Evolutionary conservation across 2,113 vertebrate species (phyloP).

Genomic region (Campylomormyrus tamandua): DNA sequence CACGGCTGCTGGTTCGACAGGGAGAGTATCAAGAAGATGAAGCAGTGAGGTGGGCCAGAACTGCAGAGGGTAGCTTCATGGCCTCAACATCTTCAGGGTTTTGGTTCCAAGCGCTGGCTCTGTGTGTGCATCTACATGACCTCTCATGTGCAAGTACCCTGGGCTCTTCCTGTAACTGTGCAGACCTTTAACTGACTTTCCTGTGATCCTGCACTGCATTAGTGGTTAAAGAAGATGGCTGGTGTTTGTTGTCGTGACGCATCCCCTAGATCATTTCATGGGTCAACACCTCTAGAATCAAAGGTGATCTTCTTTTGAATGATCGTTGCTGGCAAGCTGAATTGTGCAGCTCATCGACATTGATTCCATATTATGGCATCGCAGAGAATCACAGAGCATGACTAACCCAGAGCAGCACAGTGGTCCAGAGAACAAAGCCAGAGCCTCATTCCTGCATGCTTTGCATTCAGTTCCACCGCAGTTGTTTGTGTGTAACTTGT

Average conservation of each 20-base stretch:
- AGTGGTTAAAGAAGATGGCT: too few species aligned
- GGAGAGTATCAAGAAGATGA: neutral
- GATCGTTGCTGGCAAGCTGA: neutral
- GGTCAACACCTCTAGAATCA: neutral
- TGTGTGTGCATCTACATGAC: neutral
- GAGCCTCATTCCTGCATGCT: neutral
- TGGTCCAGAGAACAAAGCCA: neutral
- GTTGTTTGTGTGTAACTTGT: neutral
- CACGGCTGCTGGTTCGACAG: neutral
- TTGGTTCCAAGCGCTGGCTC: neutral
- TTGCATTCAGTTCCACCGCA: slow-evolving; percentile 43
- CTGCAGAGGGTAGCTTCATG: neutral
- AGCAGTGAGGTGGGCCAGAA: neutral
- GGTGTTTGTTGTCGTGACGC: neutral
- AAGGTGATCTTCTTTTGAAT: neutral
- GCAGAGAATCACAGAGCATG: neutral
- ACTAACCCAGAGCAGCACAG: neutral
- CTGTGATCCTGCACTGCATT: too few species aligned
- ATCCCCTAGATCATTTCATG: neutral
- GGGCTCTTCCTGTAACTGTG: neutral
- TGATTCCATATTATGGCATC: neutral
- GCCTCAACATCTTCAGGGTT: neutral
- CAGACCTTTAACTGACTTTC: neutral
- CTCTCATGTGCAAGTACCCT: neutral
- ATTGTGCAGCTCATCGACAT: neutral